phyloP scores from a whole-genome alignment of 2,797 vertebrate species.

The Enteromius paludinosus region DNA sequence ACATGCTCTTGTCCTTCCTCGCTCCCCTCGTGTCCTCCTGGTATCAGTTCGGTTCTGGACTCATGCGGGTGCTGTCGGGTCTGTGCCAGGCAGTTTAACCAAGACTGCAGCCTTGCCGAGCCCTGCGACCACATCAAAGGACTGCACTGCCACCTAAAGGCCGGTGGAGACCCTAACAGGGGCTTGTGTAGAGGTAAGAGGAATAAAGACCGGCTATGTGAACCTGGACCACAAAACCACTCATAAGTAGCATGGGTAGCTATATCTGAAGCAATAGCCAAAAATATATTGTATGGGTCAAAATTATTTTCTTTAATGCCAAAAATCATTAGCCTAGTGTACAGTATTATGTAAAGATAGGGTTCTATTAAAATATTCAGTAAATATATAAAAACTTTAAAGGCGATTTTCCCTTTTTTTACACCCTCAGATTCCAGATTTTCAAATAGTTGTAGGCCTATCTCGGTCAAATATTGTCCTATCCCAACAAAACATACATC shows the following conservation, averaged over 20 bases:
- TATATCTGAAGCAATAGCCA: neutral
- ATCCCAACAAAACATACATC: neutral
- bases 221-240: neutral
- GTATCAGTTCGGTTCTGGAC: slow-evolving; percentile 65
- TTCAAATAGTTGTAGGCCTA: no score
- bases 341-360: neutral
- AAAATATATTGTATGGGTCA: neutral
- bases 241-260: neutral
- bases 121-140: slow-evolving; percentile 73
- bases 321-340: neutral
- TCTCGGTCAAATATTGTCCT: neutral
- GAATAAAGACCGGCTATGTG: no score
- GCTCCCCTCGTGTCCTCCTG: slow-evolving; percentile 60
- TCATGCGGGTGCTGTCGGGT: slow-evolving; percentile 67
- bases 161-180: slow-evolving; percentile 54
- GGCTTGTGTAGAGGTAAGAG: slow-evolving; percentile 68
- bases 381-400: neutral
- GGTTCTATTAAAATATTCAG: neutral
- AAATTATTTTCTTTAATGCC: neutral
- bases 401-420: no score
- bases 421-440: no score
- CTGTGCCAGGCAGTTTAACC: slow-evolving; percentile 70
- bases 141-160: slow-evolving; percentile 68
- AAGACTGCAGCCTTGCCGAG: slow-evolving; percentile 64
- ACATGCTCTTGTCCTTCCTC: slow-evolving; percentile 61